Base-by-base conservation (phyloP, 2,113 vertebrate species). In the Chloropsis cyanopogon region DNA sequence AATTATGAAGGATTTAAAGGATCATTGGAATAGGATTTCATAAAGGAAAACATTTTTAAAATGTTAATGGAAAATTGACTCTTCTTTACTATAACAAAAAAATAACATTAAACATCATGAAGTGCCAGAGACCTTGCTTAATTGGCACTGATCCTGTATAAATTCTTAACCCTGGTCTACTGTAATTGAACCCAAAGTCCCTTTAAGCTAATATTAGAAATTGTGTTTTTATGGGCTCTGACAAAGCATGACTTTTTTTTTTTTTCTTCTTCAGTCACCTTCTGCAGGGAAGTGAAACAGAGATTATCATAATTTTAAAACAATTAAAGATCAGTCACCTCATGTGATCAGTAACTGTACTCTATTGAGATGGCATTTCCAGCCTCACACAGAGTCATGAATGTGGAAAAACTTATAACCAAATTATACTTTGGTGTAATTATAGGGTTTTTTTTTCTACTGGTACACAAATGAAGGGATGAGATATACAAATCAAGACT, bases 261-360 rank as follows among this genome's bases (percentile, higher is more conserved):
- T 37, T 37, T 37, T 37, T 37, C 37, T 37, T 25, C 28, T 94
- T 94, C 59, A 37, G 18, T 3, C 2, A 56, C 53, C 26, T 17
- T 56, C 47, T 75, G 60, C 19, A 80, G 33, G 31, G 31, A 24
- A 76, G 31, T 22, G 29, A 84, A 94, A 78, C 14, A 65, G 41
- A 81, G 49, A 75, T 73, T n/a, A 46, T 35, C 57, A 63, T 77
- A 60, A 87, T 90, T 90, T 88, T 75, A 92, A 94, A 68, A 28
- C 39, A 90, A 88, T 85, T 90, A 79, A 90, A 87, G 33, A 82
- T 90, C 75, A 94, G 65, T 75, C 78, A 46, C 44, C 84, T 79
- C 42, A 26, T 31, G 61, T 21, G 47, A 92, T 60, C 61, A n/a
- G 56, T 70, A 77, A 78, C 61, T 72, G 56, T 44, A 63, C 20